phyloP scores from a whole-genome alignment of 2,888 invertebrate genomes.

The Ophraella communa region DNA sequence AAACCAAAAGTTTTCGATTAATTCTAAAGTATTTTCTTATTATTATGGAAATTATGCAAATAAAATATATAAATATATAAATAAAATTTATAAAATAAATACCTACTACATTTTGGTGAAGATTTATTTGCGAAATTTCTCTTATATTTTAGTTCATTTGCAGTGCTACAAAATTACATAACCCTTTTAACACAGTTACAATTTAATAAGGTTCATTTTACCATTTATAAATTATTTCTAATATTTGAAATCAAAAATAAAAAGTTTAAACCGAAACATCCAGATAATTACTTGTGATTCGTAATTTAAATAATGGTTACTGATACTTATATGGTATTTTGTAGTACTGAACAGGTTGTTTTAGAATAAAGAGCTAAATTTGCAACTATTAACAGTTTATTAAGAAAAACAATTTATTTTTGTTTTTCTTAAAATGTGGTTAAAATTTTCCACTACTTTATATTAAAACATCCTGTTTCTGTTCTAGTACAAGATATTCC shows the following conservation, averaged over 20 bases:
- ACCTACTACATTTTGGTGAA: too few relatives aligned
- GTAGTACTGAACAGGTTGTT: background rate
- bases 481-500: background rate
- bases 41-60: background rate
- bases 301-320: background rate
- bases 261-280: too few relatives aligned
- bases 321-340: background rate
- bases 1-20: background rate
- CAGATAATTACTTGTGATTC: too few relatives aligned
- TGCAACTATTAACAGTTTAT: background rate
- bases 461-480: background rate
- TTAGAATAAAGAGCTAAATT: background rate
- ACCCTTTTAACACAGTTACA: too few relatives aligned
- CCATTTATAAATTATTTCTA: too few relatives aligned
- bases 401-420: too few relatives aligned
- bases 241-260: too few relatives aligned
- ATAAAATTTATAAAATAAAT: too few relatives aligned
- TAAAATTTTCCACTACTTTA: too few relatives aligned
- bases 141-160: background rate
- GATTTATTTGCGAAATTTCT: background rate
- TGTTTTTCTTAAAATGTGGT: too few relatives aligned
- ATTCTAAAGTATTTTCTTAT: background rate
- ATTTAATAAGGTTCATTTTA: too few relatives aligned
- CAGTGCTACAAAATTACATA: background rate
- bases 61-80: background rate